Base-by-base conservation (phyloP, 2,888 invertebrate genomes). In the Sarcophaga carnaria region DNA sequence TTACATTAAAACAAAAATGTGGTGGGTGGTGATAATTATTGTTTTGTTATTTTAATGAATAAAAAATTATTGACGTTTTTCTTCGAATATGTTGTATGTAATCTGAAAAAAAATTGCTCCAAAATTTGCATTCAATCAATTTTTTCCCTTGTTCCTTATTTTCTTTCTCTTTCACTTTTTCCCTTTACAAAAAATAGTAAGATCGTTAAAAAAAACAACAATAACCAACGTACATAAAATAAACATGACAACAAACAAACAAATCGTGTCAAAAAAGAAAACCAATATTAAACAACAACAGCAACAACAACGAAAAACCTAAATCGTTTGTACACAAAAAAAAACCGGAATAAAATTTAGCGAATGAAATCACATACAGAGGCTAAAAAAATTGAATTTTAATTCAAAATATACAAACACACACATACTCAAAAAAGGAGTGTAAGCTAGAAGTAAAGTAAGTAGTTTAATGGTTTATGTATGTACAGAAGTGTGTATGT, bases 201-300 rank as follows among this genome's bases (percentile, higher is more conserved):
- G 37, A 37, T 37, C 37, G 8, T 37, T 37, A 27, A 25, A 6
- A 80, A 80, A 27, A 80, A 64, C 80, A 67, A 80, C 64, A 59
- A 59, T 59, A 62, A 45, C 22, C 27, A 12, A 67, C 22, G 27
- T 69, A 69, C 27, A 37, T 37, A 37, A 37, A 37, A 62, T 54
- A 45, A 59, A 72, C 70, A 81, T 76, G 75, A 70, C 81, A 37
- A 37, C 37, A 37, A 37, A 37, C 37, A 76, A 81, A 75, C 69
- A 76, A 81, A 81, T 81, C 63, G 81, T 81, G 81, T 81, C 81
- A 81, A 81, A 81, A 70, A 81, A 81, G 63, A 49, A 78, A 69
- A 63, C 6, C 71, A 71, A 71, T 37, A 37, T 37, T 37, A 37
- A 37, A 37, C 37, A 37, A 37, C 8, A 37, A 37, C 37, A 37